These are phyloP conservation scores for Benthosema pterotum DNA, from an alignment of 2,797 vertebrate species.

Conservation along the genomic window DNA sequence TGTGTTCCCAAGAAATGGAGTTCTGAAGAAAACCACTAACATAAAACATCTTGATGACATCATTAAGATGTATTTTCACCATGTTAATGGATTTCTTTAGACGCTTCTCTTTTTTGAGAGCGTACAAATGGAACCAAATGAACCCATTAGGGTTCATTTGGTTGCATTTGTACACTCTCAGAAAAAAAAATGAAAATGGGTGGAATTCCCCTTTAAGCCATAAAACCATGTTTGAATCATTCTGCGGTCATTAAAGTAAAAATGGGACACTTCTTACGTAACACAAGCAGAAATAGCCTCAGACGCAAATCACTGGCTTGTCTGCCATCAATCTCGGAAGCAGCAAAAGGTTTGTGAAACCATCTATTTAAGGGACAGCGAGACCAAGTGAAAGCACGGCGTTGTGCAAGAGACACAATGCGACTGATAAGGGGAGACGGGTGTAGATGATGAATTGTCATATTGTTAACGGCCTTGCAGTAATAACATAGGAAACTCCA, in stretches of 20 bases:
- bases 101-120: no score
- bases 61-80: no score
- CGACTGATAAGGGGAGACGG: constrained; percentile 35
- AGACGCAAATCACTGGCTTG: constrained; percentile 31
- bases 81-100: no score
- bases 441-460: constrained; percentile 57
- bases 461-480: constrained; percentile 59
- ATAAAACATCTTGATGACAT: no score
- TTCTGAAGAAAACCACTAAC: no score
- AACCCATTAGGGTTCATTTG: no score
- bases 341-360: constrained; percentile 25
- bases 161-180: no score
- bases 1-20: no score
- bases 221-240: constrained; percentile 34
- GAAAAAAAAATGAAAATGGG: no score
- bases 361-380: constrained; percentile 43
- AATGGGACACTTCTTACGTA: constrained; percentile 37
- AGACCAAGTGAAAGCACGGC: constrained; percentile 37
- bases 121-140: no score
- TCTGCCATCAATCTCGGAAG: constrained; percentile 37
- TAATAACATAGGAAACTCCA: constrained; percentile 75
- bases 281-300: constrained; percentile 47
- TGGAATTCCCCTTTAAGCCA: constrained; percentile 28
- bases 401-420: constrained; percentile 48
- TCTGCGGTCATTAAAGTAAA: constrained; percentile 42